These are phyloP conservation scores for Alosa alosa DNA, from an alignment of 2,113 vertebrate species.

Conservation along the genomic window DNA sequence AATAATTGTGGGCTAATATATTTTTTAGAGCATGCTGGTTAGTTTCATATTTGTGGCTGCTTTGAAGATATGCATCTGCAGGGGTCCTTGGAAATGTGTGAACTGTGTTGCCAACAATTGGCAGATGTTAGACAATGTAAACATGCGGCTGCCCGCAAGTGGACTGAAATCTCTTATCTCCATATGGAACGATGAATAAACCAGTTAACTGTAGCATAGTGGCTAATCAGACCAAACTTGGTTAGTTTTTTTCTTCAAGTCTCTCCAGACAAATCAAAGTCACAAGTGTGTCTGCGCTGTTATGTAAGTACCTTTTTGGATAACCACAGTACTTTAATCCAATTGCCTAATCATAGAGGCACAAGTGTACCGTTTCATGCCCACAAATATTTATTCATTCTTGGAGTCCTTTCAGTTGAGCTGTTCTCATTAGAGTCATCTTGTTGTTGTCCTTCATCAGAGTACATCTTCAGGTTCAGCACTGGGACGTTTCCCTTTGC, in stretches of 20 bases:
- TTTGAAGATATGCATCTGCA: background rate
- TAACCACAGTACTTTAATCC: background rate
- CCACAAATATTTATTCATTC: background rate
- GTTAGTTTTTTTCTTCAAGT: background rate
- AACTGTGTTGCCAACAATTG: background rate
- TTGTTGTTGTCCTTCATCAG: background rate
- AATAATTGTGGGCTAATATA: background rate
- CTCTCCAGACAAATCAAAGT: slow-evolving; percentile 7
- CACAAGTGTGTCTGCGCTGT: background rate
- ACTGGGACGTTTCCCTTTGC: too few species aligned
- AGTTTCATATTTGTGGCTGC: background rate
- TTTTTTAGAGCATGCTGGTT: background rate
- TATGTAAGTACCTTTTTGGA: background rate
- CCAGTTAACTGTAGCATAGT: background rate
- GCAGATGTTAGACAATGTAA: background rate
- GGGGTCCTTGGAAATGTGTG: background rate
- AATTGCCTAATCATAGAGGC: background rate
- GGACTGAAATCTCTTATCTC: background rate
- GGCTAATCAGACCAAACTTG: background rate
- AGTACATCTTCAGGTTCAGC: background rate
- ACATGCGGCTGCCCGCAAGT: background rate
- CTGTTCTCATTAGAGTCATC: background rate
- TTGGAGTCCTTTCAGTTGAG: background rate
- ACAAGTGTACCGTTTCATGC: background rate
- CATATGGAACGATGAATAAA: background rate